These are phyloP conservation scores for Nymphalis io DNA, from an alignment of 1,140 invertebrate genomes.

Conservation along the genomic window DNA sequence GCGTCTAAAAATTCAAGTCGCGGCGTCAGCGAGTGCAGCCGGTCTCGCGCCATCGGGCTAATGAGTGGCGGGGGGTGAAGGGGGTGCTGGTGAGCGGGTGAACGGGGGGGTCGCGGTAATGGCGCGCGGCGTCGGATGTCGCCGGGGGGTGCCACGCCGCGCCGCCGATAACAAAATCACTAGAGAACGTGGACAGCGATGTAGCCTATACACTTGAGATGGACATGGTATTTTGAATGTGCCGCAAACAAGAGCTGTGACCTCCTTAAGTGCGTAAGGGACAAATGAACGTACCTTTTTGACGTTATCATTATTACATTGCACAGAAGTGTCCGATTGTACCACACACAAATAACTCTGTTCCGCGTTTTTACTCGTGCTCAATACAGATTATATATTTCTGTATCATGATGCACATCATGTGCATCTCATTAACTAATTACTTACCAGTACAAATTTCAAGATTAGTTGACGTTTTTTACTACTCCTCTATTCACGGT, in stretches of 20 bases:
- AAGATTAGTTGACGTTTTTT: too few species aligned
- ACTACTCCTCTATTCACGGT: too few species aligned
- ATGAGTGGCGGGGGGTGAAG: conserved; percentile 59
- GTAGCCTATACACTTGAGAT: conserved; percentile 43
- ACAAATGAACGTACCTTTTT: too few species aligned
- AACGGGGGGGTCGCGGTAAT: conserved; percentile 61
- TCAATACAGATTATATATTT: too few species aligned
- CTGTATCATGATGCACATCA: too few species aligned
- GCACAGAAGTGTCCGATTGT: too few species aligned
- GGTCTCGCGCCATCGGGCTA: conserved; percentile 70
- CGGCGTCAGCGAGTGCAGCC: conserved; percentile 60
- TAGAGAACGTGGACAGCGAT: conserved; percentile 61
- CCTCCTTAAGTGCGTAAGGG: not conserved
- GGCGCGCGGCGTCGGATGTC: conserved; percentile 78
- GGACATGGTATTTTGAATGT: conserved; percentile 25
- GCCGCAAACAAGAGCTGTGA: not conserved
- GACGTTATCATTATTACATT: too few species aligned
- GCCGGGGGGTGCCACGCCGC: conserved; percentile 72
- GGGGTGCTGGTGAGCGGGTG: conserved; percentile 31
- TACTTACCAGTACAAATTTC: too few species aligned
- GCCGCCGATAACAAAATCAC: conserved; percentile 79
- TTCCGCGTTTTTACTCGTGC: too few species aligned
- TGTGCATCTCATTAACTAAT: too few species aligned
- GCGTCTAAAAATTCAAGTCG: conserved; percentile 69
- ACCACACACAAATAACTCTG: too few species aligned